Conservation (phyloP, 2,113 vertebrate species). For the Chitala chitala region DNA sequence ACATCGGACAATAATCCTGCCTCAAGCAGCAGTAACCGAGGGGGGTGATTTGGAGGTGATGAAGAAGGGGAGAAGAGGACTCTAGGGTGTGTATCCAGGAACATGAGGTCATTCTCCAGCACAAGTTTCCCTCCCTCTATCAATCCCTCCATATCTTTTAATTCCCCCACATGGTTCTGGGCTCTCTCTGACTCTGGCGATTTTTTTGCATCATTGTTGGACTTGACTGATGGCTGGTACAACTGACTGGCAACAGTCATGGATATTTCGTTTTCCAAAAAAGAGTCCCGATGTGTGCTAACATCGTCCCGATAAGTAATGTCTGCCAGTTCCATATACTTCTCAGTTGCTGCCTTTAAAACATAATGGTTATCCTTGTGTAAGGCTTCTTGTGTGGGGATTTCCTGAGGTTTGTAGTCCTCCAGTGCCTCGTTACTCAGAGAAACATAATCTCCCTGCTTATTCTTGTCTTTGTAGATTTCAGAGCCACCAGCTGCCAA, state of each 20-base stretch:
- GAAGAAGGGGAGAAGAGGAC: slow-evolving; percentile 60
- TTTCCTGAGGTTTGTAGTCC: slow-evolving; percentile 36
- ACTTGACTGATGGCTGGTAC: not conserved
- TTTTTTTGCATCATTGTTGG: not conserved
- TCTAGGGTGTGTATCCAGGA: slow-evolving; percentile 61
- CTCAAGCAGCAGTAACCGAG: slow-evolving; percentile 61
- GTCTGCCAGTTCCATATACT: not conserved
- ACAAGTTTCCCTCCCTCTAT: slow-evolving; percentile 18
- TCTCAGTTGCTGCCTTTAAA: not conserved
- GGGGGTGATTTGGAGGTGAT: slow-evolving; percentile 56
- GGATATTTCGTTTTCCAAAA: not conserved
- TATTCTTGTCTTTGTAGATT: slow-evolving; percentile 16
- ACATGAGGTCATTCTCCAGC: slow-evolving; percentile 52
- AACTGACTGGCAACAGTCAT: not conserved
- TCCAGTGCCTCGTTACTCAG: slow-evolving; percentile 31
- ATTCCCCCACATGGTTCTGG: not conserved
- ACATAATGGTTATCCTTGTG: slow-evolving; percentile 19
- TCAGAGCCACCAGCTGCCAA: slow-evolving; percentile 26
- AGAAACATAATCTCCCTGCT: slow-evolving; percentile 24
- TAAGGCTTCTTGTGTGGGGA: slow-evolving; percentile 22
- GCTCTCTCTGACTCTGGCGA: slow-evolving; percentile 12
- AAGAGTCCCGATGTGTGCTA: not conserved
- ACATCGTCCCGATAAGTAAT: not conserved
- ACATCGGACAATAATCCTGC: slow-evolving; percentile 47
- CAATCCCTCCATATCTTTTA: not conserved